Conservation (phyloP, 2,113 vertebrate genomes). For the Noturus placidus region DNA sequence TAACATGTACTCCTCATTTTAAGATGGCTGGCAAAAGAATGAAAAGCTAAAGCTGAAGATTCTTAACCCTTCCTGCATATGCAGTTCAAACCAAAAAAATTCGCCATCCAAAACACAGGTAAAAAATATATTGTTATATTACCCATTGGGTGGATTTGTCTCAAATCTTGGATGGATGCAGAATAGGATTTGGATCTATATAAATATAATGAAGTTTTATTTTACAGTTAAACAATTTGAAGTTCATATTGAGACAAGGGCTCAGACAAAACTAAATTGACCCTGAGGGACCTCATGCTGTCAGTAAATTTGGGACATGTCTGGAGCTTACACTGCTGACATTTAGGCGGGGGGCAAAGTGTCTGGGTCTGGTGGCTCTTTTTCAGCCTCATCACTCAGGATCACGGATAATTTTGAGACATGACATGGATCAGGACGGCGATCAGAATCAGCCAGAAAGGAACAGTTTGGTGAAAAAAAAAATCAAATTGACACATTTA, state of each 20-base stretch:
- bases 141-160: not conserved
- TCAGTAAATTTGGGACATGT: slow-evolving; percentile 62
- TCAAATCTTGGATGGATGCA: not conserved
- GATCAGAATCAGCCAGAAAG: not conserved
- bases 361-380: slow-evolving; percentile 30
- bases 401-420: slow-evolving; percentile 21
- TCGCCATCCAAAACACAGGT: too few relatives aligned
- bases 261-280: slow-evolving; percentile 70
- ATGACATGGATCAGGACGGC: not conserved
- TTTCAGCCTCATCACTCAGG: slow-evolving; percentile 33
- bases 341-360: slow-evolving; percentile 44
- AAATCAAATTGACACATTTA: not conserved
- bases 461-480: not conserved
- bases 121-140: not conserved
- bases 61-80: not conserved
- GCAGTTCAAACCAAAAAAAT: not conserved
- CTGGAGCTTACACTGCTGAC: slow-evolving; percentile 50
- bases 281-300: slow-evolving; percentile 67
- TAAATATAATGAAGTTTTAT: not conserved
- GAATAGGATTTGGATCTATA: not conserved
- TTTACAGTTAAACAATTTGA: slow-evolving; percentile 64
- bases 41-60: not conserved
- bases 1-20: not conserved
- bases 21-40: not conserved
- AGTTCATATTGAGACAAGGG: slow-evolving; percentile 63